phyloP scores from a whole-genome alignment of 35 echinoderm and acorn worm species.

The Lytechinus pictus region DNA sequence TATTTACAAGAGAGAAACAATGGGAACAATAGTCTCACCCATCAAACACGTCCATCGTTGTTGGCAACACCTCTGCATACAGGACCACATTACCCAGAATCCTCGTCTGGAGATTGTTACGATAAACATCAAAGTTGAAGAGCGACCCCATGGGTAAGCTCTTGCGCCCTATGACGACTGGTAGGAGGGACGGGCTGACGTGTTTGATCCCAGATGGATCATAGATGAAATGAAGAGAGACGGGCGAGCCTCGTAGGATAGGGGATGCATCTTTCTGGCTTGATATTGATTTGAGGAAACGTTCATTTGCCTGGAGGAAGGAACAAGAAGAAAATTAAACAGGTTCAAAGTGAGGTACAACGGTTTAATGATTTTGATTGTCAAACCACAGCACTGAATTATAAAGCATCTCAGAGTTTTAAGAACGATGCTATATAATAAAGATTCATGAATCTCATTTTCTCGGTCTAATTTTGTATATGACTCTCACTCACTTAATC shows the following conservation, averaged over 20 bases:
- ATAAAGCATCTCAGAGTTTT: too few species aligned
- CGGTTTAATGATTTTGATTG: too few species aligned
- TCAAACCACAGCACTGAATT: too few species aligned
- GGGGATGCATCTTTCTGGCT: slow-evolving; percentile 57
- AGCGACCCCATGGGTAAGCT: not conserved
- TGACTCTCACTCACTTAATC: too few species aligned
- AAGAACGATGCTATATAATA: too few species aligned
- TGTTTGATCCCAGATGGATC: slow-evolving; percentile 49
- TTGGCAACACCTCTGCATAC: slow-evolving; percentile 89
- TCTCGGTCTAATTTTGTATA: too few species aligned
- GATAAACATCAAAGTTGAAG: slow-evolving; percentile 73
- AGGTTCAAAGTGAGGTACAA: too few species aligned
- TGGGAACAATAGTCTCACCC: slow-evolving; percentile 48
- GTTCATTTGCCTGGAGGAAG: slow-evolving; percentile 21
- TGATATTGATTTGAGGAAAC: slow-evolving; percentile 66
- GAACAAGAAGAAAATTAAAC: not conserved
- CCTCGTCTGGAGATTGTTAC: slow-evolving; percentile 66
- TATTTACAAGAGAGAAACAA: too few species aligned
- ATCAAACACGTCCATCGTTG: slow-evolving; percentile 92
- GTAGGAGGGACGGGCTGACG: slow-evolving; percentile 76
- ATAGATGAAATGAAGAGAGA: slow-evolving; percentile 68
- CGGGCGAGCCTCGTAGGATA: slow-evolving; percentile 50
- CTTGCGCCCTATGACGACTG: slow-evolving; percentile 65
- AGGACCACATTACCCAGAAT: slow-evolving; percentile 87
- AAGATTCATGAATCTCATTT: too few species aligned